Evolutionary conservation across 2,888 invertebrate genomes (phyloP), one percentile per base, ranked within the genome.

Genomic region (Salpingus planirostris): DNA sequence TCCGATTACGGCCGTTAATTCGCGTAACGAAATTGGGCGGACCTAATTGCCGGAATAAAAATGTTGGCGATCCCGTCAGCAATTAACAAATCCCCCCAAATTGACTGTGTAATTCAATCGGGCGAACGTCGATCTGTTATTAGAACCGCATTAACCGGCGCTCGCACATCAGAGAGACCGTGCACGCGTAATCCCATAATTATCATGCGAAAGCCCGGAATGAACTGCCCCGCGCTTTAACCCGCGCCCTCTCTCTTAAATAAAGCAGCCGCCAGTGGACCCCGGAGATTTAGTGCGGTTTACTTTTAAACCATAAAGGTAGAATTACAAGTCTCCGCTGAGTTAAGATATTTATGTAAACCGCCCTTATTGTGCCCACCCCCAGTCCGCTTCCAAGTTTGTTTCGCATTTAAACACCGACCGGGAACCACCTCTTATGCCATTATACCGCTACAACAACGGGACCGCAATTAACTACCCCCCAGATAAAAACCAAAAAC

Each of bases 231-330:
- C 43, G 42, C 38, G 29, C 31, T 33, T 36, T 35, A 41, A n/a
- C n/a, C n/a, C n/a, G n/a, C n/a, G n/a, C n/a, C n/a, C n/a, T n/a
- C n/a, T n/a, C 44, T 45, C 40, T 45, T 44, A 42, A 40, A 34
- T 42, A 40, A 40, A 44, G 43, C 42, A 43, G 38, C 38, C 40
- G 34, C n/a, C 24, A 47, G 47, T 49, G 40, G 45, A 45, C 59
- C 46, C 47, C 31, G 40, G 56, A 58, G 59, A 56, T 56, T 58
- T 59, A 57, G 48, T 50, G 54, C 52, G 60, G 61, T 60, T 59
- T 57, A 57, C 59, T 57, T 61, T 60, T 54, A 58, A 62, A 60
- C 60, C 59, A 58, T 60, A 57, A 61, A 59, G 59, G 61, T 59
- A 50, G 56, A 62, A 63, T 63, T 61, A 61, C 60, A 59, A 57